Conservation (phyloP, 2,888 invertebrate genomes). For the Fragum fragum region DNA sequence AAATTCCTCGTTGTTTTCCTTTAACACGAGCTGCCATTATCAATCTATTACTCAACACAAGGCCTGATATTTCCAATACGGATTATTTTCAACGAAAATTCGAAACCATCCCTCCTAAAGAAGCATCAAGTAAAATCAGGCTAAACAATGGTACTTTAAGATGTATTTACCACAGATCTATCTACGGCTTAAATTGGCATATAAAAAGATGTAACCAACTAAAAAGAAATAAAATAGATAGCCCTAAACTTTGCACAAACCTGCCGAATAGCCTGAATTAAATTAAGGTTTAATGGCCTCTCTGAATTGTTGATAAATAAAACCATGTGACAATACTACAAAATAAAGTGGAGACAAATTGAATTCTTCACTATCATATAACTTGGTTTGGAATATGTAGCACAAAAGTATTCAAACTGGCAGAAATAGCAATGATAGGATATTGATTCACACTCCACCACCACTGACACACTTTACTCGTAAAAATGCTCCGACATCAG, state of each 20-base stretch:
- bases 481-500: neutral
- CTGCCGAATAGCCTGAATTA: neutral
- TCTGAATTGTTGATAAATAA: conserved; percentile 21
- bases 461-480: conserved; percentile 10
- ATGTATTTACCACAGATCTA: neutral
- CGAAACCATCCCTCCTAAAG: neutral
- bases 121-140: neutral
- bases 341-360: conserved; percentile 30
- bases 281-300: conserved; percentile 16
- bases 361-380: conserved; percentile 31
- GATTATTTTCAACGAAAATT: conserved; percentile 22
- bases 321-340: conserved; percentile 22
- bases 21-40: conserved; percentile 12
- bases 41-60: conserved; percentile 8
- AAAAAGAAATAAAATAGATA: neutral
- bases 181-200: neutral
- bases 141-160: conserved; percentile 3
- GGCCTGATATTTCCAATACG: conserved; percentile 1
- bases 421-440: conserved; percentile 19
- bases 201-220: conserved; percentile 1
- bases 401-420: conserved; percentile 31
- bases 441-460: conserved; percentile 22
- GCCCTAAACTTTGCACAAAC: conserved; percentile 14
- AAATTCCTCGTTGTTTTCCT: conserved; percentile 16
- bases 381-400: conserved; percentile 9